Evolutionary conservation across 2,797 vertebrate species (phyloP).

Genomic region (Tapirus indicus): DNA sequence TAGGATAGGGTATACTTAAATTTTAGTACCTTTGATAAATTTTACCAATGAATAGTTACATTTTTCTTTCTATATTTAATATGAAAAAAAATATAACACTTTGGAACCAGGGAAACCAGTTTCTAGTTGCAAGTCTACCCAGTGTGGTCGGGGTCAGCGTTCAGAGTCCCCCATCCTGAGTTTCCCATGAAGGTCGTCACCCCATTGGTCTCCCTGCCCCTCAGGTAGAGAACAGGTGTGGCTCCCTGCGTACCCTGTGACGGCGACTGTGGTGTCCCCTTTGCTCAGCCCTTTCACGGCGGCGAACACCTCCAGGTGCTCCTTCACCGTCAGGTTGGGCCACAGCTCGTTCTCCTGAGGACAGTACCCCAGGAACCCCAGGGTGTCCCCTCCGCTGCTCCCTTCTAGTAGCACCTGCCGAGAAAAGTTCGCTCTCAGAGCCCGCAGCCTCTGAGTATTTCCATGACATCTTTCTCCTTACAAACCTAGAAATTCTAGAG

Average conservation of each 20-base stretch:
- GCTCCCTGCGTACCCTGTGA: constrained; percentile 87
- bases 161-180: neutral
- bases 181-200: accelerated
- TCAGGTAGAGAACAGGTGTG: accelerated
- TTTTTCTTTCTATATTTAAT: neutral
- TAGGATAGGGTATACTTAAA: neutral
- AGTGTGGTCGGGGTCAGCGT: no score
- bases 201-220: accelerated
- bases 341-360: constrained; percentile 92
- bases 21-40: neutral
- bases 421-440: neutral
- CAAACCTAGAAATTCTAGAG: neutral
- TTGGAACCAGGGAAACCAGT: neutral
- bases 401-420: constrained; percentile 58
- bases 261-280: constrained; percentile 86
- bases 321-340: constrained; percentile 90
- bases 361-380: constrained; percentile 90
- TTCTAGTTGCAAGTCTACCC: neutral
- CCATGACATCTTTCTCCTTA: neutral
- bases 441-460: no score
- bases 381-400: neutral
- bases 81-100: neutral
- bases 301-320: constrained; percentile 93
- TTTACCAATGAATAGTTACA: neutral
- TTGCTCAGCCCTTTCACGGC: constrained; percentile 91